Conservation (phyloP, 2,797 vertebrate genomes). For the Thamnophis elegans region DNA sequence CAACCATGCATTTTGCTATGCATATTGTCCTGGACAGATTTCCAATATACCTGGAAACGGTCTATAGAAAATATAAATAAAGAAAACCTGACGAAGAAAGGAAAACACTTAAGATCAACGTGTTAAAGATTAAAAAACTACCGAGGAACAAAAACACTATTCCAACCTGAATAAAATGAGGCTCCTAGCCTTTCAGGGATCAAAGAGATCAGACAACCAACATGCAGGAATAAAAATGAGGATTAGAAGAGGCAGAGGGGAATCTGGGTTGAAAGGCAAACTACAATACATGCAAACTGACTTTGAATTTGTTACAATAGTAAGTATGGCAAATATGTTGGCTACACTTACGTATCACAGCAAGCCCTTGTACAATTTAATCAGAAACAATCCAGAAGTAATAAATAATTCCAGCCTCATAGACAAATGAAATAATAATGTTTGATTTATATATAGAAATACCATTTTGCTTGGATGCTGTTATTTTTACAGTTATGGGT, state of each 20-base stretch:
- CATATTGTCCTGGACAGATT: not conserved
- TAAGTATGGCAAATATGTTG: not conserved
- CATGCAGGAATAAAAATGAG: slow-evolving; percentile 59
- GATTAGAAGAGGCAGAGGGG: slow-evolving; percentile 51
- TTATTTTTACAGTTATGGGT: not conserved
- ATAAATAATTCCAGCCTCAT: not conserved
- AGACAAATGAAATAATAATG: not conserved
- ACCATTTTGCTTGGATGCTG: not conserved
- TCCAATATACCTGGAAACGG: not conserved
- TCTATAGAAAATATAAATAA: slow-evolving; percentile 39
- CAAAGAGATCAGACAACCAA: slow-evolving; percentile 59
- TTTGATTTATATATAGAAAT: not conserved
- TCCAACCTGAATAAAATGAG: slow-evolving; percentile 61
- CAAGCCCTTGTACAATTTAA: not conserved
- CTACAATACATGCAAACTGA: slow-evolving; percentile 50
- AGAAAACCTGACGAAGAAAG: slow-evolving; percentile 36
- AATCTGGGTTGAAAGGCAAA: slow-evolving; percentile 61
- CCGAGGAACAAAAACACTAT: slow-evolving; percentile 42
- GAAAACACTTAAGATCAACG: slow-evolving; percentile 27
- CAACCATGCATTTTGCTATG: not conserved
- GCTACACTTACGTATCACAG: not conserved
- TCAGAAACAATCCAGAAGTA: not conserved
- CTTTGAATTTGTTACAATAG: not conserved
- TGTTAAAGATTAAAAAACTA: slow-evolving; percentile 46
- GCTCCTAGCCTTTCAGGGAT: slow-evolving; percentile 53